phyloP scores from a whole-genome alignment of 1,140 invertebrate species.

The Trypoxylus dichotomus region DNA sequence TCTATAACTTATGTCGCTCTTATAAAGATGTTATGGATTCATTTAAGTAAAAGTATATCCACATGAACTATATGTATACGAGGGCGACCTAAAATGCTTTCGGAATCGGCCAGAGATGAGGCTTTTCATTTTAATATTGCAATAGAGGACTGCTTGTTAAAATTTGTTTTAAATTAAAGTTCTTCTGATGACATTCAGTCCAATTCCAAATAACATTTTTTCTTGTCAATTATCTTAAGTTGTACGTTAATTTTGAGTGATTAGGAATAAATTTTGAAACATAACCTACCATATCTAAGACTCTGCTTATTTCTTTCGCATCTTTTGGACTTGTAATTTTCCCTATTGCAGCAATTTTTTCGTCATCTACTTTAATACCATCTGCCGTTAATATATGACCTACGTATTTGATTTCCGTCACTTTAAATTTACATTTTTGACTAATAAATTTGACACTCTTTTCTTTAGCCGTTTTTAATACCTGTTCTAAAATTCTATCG shows the following conservation, averaged over 20 bases:
- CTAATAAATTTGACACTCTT: constrained; percentile 23
- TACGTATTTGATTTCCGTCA: neutral
- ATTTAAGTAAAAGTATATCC: no score
- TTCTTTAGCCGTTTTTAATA: constrained; percentile 44
- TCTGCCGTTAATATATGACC: neutral
- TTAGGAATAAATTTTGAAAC: neutral
- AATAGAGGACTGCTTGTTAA: no score
- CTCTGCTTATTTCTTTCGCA: neutral
- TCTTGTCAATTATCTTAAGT: neutral
- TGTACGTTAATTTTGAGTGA: neutral
- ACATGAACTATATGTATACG: no score
- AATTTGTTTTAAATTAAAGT: no score
- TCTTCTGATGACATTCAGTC: no score
- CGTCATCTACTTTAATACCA: neutral
- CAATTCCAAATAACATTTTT: neutral
- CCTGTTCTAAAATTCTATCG: constrained; percentile 44
- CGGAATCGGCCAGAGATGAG: no score
- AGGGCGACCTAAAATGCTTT: no score
- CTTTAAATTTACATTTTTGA: no score
- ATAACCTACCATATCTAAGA: neutral
- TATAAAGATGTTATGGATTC: no score
- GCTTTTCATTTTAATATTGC: no score
- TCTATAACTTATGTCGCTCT: no score
- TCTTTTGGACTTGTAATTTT: constrained; percentile 36
- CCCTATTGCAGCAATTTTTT: neutral